Percentiles rank a stretch among this genome's conserved stretches.
phyloP scores from a whole-genome alignment of 2,888 invertebrate genomes.

The Schizaphis graminum region DNA sequence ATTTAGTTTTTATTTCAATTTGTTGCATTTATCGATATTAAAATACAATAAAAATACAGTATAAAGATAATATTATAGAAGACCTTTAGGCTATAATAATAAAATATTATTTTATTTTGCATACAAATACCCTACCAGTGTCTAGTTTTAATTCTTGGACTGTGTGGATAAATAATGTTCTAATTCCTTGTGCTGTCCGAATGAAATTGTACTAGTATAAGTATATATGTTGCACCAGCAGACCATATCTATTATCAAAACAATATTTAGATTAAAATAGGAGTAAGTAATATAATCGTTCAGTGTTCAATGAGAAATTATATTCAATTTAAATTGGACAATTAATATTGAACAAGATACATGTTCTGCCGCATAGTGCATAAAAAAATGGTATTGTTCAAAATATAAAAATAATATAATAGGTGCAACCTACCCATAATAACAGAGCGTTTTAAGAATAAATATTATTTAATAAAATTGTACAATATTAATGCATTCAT shows the following conservation, averaged over 20 bases:
- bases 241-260: slow-evolving; percentile 2
- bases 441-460: too few relatives aligned
- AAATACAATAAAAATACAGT: neutral
- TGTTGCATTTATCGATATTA: neutral
- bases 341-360: too few relatives aligned
- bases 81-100: neutral
- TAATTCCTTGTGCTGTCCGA: neutral
- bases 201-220: slow-evolving; percentile 4
- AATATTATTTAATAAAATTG: too few relatives aligned
- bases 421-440: too few relatives aligned
- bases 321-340: neutral
- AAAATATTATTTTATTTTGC: neutral
- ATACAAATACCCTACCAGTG: too few relatives aligned
- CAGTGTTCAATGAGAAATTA: neutral
- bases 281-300: neutral
- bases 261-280: neutral
- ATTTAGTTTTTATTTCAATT: too few relatives aligned
- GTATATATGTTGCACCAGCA: neutral
- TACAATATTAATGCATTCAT: too few relatives aligned
- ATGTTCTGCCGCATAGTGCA: too few relatives aligned
- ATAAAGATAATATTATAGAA: neutral
- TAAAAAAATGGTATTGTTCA: too few relatives aligned
- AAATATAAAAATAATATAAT: too few relatives aligned
- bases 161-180: neutral
- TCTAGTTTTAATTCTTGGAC: neutral